A percentile compares a stretch with the other conserved stretches of the same genome.
Evolutionary conservation across 2,888 invertebrate species (phyloP).

Genomic region (Magallana nippona): DNA sequence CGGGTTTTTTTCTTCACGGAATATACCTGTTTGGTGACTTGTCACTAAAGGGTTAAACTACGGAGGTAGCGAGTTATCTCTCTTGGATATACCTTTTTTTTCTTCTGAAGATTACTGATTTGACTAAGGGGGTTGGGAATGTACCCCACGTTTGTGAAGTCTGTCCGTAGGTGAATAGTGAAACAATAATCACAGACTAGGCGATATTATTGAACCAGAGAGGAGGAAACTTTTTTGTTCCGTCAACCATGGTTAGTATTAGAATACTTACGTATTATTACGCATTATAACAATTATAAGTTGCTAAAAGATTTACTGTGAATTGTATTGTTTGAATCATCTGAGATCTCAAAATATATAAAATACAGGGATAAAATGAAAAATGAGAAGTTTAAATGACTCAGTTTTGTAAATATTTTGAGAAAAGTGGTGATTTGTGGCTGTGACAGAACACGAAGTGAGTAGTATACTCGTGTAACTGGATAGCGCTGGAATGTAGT

Average conservation of each 20-base stretch:
- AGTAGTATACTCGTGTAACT: background rate
- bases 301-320: no score
- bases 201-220: background rate
- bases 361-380: no score
- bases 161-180: background rate
- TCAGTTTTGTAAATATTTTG: background rate
- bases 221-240: conserved; percentile 4
- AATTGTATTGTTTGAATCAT: no score
- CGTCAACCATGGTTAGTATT: conserved; percentile 27
- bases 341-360: no score
- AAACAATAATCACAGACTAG: background rate
- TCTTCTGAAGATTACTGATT: background rate
- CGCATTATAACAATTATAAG: background rate
- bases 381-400: no score
- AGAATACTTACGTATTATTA: background rate
- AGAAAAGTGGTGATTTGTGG: conserved; percentile 5
- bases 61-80: background rate
- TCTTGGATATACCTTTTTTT: background rate
- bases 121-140: conserved; percentile 21
- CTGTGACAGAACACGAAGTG: background rate
- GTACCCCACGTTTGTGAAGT: background rate
- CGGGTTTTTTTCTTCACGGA: background rate
- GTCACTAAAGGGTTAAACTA: background rate
- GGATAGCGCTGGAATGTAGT: background rate
- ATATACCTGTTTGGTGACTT: background rate